These are phyloP conservation scores for Mayetiola destructor DNA, from an alignment of 2,888 invertebrate species.

Conservation along the genomic window DNA sequence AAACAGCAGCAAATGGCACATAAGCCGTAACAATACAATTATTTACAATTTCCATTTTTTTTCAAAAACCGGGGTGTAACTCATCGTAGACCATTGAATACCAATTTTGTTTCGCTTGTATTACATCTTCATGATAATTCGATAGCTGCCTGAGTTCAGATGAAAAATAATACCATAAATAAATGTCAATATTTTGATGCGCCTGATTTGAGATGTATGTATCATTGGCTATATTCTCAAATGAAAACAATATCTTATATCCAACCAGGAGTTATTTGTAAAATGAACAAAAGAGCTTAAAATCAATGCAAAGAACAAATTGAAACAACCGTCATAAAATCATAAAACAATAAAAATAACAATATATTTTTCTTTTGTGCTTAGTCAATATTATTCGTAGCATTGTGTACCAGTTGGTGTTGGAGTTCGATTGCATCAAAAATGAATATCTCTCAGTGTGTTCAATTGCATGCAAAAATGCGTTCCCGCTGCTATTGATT, in stretches of 20 bases:
- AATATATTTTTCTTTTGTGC: neutral
- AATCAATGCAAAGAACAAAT: too few relatives aligned
- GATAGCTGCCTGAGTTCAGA: neutral
- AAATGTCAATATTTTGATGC: neutral
- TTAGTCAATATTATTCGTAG: too few relatives aligned
- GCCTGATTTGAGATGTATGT: neutral
- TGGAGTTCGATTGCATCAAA: too few relatives aligned
- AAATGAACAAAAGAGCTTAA: too few relatives aligned
- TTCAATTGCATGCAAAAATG: too few relatives aligned
- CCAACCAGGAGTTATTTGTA: too few relatives aligned
- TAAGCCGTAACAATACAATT: neutral
- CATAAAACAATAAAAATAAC: neutral
- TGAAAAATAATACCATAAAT: neutral
- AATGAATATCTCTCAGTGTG: too few relatives aligned
- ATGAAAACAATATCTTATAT: neutral
- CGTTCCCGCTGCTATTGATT: too few relatives aligned
- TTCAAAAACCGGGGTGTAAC: neutral
- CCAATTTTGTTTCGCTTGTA: neutral
- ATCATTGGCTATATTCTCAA: neutral
- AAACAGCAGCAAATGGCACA: neutral
- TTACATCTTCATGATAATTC: too few relatives aligned
- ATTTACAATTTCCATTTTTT: neutral
- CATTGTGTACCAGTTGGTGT: too few relatives aligned
- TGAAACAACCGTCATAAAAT: neutral
- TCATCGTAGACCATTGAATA: neutral